Evolutionary conservation across 2,113 vertebrate species (phyloP), one percentile per base, ranked within the genome.

Genomic region (Sigmodon hispidus): DNA sequence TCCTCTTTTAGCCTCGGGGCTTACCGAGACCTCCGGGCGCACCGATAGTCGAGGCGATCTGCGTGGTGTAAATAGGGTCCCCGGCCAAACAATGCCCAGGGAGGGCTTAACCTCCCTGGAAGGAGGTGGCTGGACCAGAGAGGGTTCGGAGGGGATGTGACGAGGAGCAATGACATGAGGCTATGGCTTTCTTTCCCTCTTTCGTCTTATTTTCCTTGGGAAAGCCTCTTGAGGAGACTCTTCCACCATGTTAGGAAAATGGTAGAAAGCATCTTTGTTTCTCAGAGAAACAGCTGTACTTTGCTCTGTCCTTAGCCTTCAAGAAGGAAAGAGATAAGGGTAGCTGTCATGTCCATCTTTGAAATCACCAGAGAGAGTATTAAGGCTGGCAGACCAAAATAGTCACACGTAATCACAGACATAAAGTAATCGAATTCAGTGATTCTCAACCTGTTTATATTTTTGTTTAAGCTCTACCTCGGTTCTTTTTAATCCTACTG

Each of bases 181-280:
- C 88, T 50, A 0, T 90, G 90, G 94, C 81, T 96, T 91, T 90
- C 85, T 91, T 93, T 55, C 45, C 70, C 52, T 76, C 79, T 96
- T 88, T 94, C 57, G 61, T 91, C 67, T 87, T 92, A 69, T 75
- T 92, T 93, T 93, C 72, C 93, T 61, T 93, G 92, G 93, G 92
- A 90, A 93, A 97, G 94, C 94, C 93, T 96, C 94, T 96, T 96
- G 94, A 96, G 95, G 96, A 97, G 95, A 73, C 81, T 96, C 94
- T 97, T 96, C 97, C 97, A 97, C 97, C 97, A 98, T 98, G 96
- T 98, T 98, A 98, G 97, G 95, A 96, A 92, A 97, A 96, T 75
- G 96, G 88, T 89, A 88, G 96, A 92, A 93, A 96, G 96, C 97
- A 98, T 97, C 97, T 96, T 98, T 97, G 97, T 98, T 96, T 98